Base-by-base conservation (phyloP, 2,113 vertebrate genomes). In the Mirza zaza region DNA sequence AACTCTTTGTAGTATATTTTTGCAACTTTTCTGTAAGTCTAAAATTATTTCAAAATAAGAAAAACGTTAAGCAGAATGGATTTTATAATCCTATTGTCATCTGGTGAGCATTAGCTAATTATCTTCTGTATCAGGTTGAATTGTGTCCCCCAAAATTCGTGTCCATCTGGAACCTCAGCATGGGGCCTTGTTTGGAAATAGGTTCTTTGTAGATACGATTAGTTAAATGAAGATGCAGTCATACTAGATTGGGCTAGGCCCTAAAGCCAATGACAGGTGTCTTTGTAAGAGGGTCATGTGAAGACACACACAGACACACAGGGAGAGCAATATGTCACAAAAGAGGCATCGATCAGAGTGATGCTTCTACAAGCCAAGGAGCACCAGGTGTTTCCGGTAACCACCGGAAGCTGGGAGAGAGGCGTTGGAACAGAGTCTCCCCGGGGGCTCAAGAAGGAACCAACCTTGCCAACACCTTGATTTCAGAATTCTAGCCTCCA, bases 21-120 rank as follows among this genome's bases (percentile, higher is more conserved):
- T 91, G 20, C 11, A 86, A 92, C 68, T 90, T 94, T 89, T 79
- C 39, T 86, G 1, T 68, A 86, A 52, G n/a, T 89, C 67, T 87
- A 89, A 89, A 96, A 95, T 80, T 85, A 75, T 71, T 90, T 87
- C 71, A 55, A 85, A 95, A 9, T 80, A n/a, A 52, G 77, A 68
- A 87, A 52, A 67, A 39, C 23, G 55, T 59, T 57, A 29, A 90
- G 90, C 61, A 82, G 25, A 93, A 80, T 73, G 27, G 65, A 18
- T 84, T 42, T 59, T 29, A 39, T 36, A 21, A 82, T 52, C 20
- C 52, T 88, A 45, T 79, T 75, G 95, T 27, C 67, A 65, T 36
- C 81, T 83, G 84, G n/a, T 76, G 55, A 93, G 52, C 21, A 67
- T 79, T 59, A 45, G 68, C 55, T 34, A 39, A 59, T 80, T 67